Conservation (phyloP, 2,797 vertebrate species). For the Aldrovandia affinis region DNA sequence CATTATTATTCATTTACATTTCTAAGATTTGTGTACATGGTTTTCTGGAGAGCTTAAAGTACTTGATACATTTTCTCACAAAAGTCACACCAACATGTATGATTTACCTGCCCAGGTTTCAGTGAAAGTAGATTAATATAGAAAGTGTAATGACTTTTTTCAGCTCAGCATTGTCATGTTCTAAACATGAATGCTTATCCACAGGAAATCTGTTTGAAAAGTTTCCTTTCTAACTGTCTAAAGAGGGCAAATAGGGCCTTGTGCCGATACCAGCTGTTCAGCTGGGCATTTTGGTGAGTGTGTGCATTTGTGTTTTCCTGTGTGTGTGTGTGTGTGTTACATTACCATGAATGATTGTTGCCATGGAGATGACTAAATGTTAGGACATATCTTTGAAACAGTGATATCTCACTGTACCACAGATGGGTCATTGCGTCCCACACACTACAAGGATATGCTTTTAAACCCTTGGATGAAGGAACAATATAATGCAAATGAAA, state of each 20-base stretch:
- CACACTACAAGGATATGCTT: constrained; percentile 25
- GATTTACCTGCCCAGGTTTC: neutral
- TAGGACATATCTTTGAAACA: constrained; percentile 31
- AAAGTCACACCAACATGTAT: neutral
- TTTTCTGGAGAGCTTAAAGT: neutral
- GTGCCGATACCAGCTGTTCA: constrained; percentile 23
- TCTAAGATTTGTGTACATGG: neutral
- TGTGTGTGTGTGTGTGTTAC: constrained; percentile 19
- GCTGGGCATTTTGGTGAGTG: neutral
- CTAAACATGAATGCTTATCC: neutral
- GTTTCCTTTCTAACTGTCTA: neutral
- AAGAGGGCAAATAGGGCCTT: neutral
- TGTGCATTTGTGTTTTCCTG: constrained; percentile 13
- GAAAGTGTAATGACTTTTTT: neutral
- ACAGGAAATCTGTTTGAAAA: neutral
- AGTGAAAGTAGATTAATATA: neutral
- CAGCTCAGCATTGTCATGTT: neutral
- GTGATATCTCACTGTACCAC: constrained; percentile 31
- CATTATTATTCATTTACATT: neutral
- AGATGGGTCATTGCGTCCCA: constrained; percentile 28
- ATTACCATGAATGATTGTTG: constrained; percentile 33
- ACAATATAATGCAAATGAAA: constrained; percentile 35
- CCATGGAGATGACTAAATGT: constrained; percentile 33
- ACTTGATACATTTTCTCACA: neutral
- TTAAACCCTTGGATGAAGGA: constrained; percentile 23